Evolutionary conservation across 2,888 invertebrate species (phyloP), one percentile per base, ranked within the genome.

Genomic region (Drosophila heteroneura): DNA sequence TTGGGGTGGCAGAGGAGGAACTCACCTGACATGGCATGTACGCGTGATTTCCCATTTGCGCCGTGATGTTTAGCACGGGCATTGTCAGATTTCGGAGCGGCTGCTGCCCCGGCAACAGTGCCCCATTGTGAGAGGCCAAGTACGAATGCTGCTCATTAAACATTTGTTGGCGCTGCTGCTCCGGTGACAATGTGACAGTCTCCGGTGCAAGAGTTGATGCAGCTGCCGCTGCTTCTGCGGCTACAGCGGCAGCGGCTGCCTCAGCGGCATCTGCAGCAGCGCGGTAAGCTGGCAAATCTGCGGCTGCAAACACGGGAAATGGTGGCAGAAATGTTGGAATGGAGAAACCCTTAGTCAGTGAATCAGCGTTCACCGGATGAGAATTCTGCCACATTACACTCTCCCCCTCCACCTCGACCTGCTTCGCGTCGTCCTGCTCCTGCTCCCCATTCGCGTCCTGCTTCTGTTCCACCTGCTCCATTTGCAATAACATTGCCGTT

Each of bases 1-100:
- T 28, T 39, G 35, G 41, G 41, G 14, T n/a, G 35, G 9, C 33
- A 30, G 9, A 2, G n/a, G 14, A 52, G 26, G 12, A 19, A 91
- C 94, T 94, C 90, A 96, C 96, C 95, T 96, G 97, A 95, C 98
- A 98, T 76, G 98, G 97, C 88, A 98, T 95, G 94, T 97, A 98
- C 82, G 97, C 98, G 94, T 97, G 97, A 75, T 97, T 97, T 91
- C 97, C 97, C 92, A 98, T 95, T 94, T 98, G 98, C 82, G 97
- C 97, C 78, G 97, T 98, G 94, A 98, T 96, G 94, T 98, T 98
- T 93, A 96, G 97, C 76, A 91, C 85, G 39, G 85, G 89, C 81
- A 84, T 90, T 83, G 90, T 91, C 68, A 91, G 89, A 79, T 90
- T 92, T 63, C 74, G 76, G 69, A 81, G 82, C 41, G 79, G 74